Evolutionary conservation across 2,888 invertebrate genomes (phyloP).

Genomic region (Oxycera nigricornis): DNA sequence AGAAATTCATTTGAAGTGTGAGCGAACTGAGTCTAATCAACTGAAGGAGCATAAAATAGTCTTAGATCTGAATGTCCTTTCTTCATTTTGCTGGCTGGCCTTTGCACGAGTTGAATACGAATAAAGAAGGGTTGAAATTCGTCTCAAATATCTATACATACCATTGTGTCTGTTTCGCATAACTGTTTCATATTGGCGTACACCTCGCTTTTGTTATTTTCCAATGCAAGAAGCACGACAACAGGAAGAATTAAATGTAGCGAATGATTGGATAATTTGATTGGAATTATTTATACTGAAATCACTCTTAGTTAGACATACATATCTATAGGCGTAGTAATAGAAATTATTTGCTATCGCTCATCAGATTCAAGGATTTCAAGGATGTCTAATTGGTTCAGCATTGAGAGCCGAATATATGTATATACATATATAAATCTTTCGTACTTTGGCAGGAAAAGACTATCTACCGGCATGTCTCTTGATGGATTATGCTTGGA

Average conservation of each 20-base stretch:
- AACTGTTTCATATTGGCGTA: too few species aligned
- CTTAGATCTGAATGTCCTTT: too few species aligned
- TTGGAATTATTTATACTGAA: conserved; percentile 50
- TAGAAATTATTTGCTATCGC: conserved; percentile 14
- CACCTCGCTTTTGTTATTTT: neutral
- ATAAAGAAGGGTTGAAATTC: neutral
- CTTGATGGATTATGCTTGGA: conserved; percentile 21
- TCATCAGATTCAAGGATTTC: conserved; percentile 22
- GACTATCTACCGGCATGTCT: conserved; percentile 6
- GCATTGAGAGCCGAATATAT: conserved; percentile 18
- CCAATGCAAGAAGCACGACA: neutral
- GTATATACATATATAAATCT: too few species aligned
- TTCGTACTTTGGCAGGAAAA: neutral
- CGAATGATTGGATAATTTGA: conserved; percentile 56
- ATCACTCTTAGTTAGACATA: conserved; percentile 36
- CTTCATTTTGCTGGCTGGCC: neutral
- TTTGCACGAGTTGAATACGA: too few species aligned
- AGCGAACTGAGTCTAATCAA: too few species aligned
- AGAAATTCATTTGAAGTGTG: too few species aligned
- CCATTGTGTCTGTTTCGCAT: too few species aligned
- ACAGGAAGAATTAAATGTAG: conserved; percentile 53
- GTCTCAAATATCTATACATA: too few species aligned
- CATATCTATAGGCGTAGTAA: neutral
- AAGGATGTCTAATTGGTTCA: conserved; percentile 27
- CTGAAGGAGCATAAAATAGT: too few species aligned